These are phyloP conservation scores for Pogonocichla stellata DNA, from an alignment of 2,113 vertebrate genomes.

Conservation along the genomic window DNA sequence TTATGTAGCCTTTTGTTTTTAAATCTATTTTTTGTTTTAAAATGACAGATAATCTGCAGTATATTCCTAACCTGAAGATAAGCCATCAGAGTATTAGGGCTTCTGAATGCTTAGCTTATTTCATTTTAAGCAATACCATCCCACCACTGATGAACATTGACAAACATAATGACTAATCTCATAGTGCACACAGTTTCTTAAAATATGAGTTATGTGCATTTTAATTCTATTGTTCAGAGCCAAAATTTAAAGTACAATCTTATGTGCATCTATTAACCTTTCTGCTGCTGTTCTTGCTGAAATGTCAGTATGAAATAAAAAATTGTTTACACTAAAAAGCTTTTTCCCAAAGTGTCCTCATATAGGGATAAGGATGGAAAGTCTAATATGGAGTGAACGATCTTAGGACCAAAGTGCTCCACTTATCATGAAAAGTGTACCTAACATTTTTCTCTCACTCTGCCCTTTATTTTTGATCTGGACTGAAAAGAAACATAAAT, in stretches of 20 bases:
- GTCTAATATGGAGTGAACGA: neutral
- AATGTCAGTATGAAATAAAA: neutral
- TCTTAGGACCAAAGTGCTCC: neutral
- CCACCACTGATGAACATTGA: neutral
- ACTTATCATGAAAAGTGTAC: neutral
- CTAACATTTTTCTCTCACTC: neutral
- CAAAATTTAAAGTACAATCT: neutral
- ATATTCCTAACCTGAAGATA: neutral
- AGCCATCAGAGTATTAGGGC: neutral
- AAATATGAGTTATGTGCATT: neutral
- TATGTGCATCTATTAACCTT: neutral
- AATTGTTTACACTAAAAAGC: neutral
- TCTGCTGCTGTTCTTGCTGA: neutral
- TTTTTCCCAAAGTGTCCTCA: neutral
- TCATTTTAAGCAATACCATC: neutral
- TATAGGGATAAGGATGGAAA: neutral
- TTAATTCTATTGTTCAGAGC: neutral
- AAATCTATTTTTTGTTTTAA: neutral
- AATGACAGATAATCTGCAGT: neutral
- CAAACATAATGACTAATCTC: neutral
- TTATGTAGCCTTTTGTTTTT: neutral
- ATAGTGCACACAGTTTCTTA: neutral
- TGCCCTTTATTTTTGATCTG: neutral
- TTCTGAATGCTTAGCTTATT: neutral
- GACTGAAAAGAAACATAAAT: neutral